Evolutionary conservation across 2,888 invertebrate species (phyloP).

Genomic region (Cheiracanthium punctorium): DNA sequence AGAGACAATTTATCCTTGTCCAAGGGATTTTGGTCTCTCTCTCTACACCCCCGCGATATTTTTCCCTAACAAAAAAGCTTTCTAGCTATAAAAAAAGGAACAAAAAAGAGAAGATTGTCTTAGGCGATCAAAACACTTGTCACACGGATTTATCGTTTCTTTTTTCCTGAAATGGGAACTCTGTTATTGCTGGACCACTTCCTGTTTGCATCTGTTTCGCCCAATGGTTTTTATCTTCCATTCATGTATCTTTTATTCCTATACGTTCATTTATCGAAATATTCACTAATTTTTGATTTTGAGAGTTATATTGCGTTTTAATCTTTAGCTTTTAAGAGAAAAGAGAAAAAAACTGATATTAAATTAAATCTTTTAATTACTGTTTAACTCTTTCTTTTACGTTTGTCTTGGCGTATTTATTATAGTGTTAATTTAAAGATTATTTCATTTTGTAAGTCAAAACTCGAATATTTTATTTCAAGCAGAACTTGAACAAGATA

Average conservation of each 20-base stretch:
- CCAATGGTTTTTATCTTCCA: slow-evolving; percentile 48
- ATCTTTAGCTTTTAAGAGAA: too few relatives aligned
- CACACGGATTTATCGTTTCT: slow-evolving; percentile 58
- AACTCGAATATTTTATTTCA: too few relatives aligned
- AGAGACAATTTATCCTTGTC: slow-evolving; percentile 65
- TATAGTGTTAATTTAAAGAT: too few relatives aligned
- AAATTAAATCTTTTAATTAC: too few relatives aligned
- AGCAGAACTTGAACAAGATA: too few relatives aligned
- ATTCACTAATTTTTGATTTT: slow-evolving; percentile 5
- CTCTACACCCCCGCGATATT: slow-evolving; percentile 15
- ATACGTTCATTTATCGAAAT: not conserved
- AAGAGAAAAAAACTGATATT: too few relatives aligned
- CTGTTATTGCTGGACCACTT: slow-evolving; percentile 63
- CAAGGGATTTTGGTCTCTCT: slow-evolving; percentile 47
- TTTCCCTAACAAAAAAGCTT: slow-evolving; percentile 17
- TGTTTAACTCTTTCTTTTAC: too few relatives aligned
- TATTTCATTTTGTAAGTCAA: too few relatives aligned
- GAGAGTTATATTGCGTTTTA: too few relatives aligned
- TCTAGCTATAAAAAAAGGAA: slow-evolving; percentile 35
- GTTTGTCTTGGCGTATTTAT: too few relatives aligned
- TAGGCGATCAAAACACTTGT: slow-evolving; percentile 68
- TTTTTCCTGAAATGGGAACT: slow-evolving; percentile 56
- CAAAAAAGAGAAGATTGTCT: slow-evolving; percentile 47
- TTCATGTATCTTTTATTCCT: not conserved
- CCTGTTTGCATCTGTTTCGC: slow-evolving; percentile 54